Evolutionary conservation across 2,797 vertebrate genomes (phyloP).

Genomic region (Sebastes nivosus): DNA sequence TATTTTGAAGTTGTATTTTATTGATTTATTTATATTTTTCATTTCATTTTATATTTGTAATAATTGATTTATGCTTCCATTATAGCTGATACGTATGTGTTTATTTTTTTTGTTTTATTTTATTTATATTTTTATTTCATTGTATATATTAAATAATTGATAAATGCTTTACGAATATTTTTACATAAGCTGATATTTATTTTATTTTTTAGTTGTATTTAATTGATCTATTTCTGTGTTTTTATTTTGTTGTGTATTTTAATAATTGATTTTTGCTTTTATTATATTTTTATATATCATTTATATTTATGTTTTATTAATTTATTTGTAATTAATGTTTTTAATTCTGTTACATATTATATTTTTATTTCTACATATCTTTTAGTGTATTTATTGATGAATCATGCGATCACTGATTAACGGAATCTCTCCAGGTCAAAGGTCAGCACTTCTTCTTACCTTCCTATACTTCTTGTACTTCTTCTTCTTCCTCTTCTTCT

Average conservation of each 20-base stretch:
- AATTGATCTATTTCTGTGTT: background rate
- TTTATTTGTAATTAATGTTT: background rate
- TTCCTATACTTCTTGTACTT: conserved; percentile 70
- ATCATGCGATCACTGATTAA: background rate
- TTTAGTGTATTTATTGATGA: background rate
- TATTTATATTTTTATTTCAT: background rate
- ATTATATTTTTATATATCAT: background rate
- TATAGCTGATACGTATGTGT: too few relatives aligned
- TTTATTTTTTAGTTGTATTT: background rate
- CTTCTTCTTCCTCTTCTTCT: conserved; percentile 55
- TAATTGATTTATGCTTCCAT: too few relatives aligned
- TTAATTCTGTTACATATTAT: background rate
- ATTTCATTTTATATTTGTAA: too few relatives aligned
- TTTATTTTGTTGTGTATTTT: background rate
- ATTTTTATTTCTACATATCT: background rate
- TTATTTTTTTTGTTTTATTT: background rate
- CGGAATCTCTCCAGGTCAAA: background rate
- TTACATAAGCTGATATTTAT: background rate
- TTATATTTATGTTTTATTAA: background rate
- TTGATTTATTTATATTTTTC: too few relatives aligned
- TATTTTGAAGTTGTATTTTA: too few relatives aligned
- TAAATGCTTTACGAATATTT: background rate
- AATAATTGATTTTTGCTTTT: background rate
- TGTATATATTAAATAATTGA: background rate
- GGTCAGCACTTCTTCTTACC: conserved; percentile 46